A percentile compares a stretch with the other conserved stretches of the same genome.
Conservation (phyloP, 2,888 invertebrate species). For the Drosophila nigritarsus region DNA sequence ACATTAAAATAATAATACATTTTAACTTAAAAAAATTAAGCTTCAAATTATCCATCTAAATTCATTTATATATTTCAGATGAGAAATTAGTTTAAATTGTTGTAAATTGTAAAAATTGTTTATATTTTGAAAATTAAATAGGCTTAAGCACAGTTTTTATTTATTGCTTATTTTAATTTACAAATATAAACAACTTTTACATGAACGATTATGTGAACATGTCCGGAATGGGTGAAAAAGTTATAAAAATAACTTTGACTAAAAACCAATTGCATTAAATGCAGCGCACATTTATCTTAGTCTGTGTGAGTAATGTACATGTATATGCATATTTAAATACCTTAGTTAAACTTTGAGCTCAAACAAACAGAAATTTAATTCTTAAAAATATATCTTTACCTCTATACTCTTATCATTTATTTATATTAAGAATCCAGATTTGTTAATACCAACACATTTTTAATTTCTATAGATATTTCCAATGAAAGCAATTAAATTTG, state of each 20-base stretch:
- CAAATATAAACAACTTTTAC: not conserved
- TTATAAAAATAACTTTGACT: slow-evolving; percentile 29
- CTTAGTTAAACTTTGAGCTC: slow-evolving; percentile 13
- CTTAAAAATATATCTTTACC: not conserved
- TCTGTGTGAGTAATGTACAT: slow-evolving; percentile 11
- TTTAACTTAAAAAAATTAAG: not conserved
- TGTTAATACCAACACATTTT: not conserved
- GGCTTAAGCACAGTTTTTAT: too few relatives aligned
- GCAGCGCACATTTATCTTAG: slow-evolving; percentile 40
- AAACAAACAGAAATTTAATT: not conserved
- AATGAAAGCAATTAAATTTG: not conserved
- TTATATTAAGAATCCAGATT: not conserved
- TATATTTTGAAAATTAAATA: not conserved
- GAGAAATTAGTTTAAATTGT: too few relatives aligned
- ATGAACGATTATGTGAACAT: slow-evolving; percentile 18
- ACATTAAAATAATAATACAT: not conserved
- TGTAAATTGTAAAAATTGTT: too few relatives aligned
- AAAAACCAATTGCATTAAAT: slow-evolving; percentile 66
- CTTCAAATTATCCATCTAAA: not conserved
- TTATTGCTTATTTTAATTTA: not conserved
- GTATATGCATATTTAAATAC: slow-evolving; percentile 13
- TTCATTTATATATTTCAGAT: not conserved
- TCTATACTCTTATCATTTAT: not conserved
- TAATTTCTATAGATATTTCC: not conserved
- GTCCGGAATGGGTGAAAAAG: not conserved